Base-by-base conservation (phyloP, 2,888 invertebrate genomes). In the Quadroppia sp. region DNA sequence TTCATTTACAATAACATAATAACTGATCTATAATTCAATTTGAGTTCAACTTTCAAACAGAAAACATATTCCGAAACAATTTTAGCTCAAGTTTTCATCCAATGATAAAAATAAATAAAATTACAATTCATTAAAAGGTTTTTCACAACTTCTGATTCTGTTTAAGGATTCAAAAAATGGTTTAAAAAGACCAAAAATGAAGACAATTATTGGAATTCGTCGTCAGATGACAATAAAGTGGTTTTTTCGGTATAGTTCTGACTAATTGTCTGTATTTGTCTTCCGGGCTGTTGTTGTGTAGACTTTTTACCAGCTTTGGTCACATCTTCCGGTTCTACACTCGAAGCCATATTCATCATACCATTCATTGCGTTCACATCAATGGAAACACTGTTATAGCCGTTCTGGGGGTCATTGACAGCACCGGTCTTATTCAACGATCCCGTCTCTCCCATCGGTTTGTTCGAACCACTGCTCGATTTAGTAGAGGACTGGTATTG, bases 241-340 rank as follows among this genome's bases (percentile, higher is more conserved):
- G 95, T 94, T 85, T 95, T 95, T 86, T 96, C 96, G 83, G 92
- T 94, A 85, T 94, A 94, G 83, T 90, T 90, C 80, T 79, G 79
- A 69, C 77, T 78, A 64, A 77, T 76, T 9, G 73, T 73, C 15
- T 64, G 42, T 28, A 73, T 73, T 42, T 70, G 73, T 23, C 67
- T 28, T 67, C 56, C 71, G 17, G 48, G 15, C 32, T 59, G 59
- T 28, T n/a, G 30, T 59, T 53, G 53, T 20, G 28, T 59, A 17
- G 59, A 59, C 32, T 59, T 59, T 30, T 32, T 28, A 45, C 70
- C 70, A 45, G 70, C 20, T 70, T 42, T 42, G 2, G 59, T 30
- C 32, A 53, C 3, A 9, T 59, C 59, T 59, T 59, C 59, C 17
- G 59, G 28, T 20, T 45, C 70, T 20, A 48, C 45, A 45, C 7